Conservation (phyloP, 2,888 invertebrate genomes). For the Atethmia centrago region DNA sequence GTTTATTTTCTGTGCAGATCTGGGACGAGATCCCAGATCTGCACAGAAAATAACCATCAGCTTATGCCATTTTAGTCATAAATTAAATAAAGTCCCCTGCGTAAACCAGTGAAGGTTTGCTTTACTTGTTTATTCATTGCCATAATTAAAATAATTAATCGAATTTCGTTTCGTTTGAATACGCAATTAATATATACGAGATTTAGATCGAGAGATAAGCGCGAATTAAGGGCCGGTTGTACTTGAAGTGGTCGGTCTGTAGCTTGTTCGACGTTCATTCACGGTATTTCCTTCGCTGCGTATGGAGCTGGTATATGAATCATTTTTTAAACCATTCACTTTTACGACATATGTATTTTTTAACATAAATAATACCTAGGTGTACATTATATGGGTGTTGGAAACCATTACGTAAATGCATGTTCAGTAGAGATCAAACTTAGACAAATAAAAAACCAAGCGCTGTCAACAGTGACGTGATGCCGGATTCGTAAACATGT, state of each 20-base stretch:
- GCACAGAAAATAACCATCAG: constrained; percentile 2
- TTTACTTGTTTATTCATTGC: constrained; percentile 69
- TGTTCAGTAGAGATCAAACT: constrained; percentile 17
- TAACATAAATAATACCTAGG: constrained; percentile 35
- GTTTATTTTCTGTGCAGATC: no score
- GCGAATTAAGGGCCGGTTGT: constrained; percentile 64
- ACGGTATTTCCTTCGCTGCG: constrained; percentile 47
- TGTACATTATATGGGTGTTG: constrained; percentile 1
- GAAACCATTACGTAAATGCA: constrained; percentile 21
- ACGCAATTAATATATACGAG: constrained; percentile 69
- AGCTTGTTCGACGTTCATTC: constrained; percentile 49
- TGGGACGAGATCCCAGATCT: constrained; percentile 15
- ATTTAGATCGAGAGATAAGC: constrained; percentile 69
- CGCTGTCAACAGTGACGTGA: no score
- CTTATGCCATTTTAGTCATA: neutral
- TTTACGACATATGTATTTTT: constrained; percentile 49
- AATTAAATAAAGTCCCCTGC: constrained; percentile 33
- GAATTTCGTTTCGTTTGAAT: constrained; percentile 72
- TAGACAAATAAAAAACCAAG: no score
- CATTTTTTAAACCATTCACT: constrained; percentile 61
- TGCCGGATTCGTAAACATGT: no score
- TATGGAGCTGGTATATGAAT: constrained; percentile 48
- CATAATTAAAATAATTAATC: constrained; percentile 75
- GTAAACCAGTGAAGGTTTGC: constrained; percentile 57
- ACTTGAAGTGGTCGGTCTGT: constrained; percentile 51